Conservation (phyloP, 2,888 invertebrate genomes). For the Leptura quadrifasciata region DNA sequence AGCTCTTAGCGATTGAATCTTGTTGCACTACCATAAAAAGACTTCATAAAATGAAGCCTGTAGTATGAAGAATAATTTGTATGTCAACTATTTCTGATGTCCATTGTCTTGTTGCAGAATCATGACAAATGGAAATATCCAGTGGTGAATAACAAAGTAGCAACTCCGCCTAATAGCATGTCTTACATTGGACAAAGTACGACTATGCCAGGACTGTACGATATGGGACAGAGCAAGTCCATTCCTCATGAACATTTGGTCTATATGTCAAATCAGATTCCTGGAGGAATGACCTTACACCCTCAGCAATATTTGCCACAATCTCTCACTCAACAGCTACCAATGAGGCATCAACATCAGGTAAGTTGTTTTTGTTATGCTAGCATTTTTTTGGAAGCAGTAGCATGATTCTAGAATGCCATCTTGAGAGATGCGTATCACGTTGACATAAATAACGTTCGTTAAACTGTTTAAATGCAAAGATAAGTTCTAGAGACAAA, state of each 20-base stretch:
- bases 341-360: slow-evolving; percentile 66
- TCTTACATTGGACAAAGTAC: slow-evolving; percentile 70
- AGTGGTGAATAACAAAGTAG: slow-evolving; percentile 76
- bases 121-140: slow-evolving; percentile 92
- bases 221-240: slow-evolving; percentile 77
- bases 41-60: background rate
- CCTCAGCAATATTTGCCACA: slow-evolving; percentile 68
- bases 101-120: slow-evolving; percentile 77
- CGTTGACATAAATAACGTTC: too few species aligned
- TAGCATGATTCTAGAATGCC: background rate
- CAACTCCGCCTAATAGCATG: slow-evolving; percentile 73
- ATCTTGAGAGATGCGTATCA: background rate
- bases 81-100: background rate
- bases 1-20: too few species aligned
- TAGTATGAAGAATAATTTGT: background rate
- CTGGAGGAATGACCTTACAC: slow-evolving; percentile 72
- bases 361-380: slow-evolving; percentile 52
- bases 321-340: slow-evolving; percentile 68
- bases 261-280: slow-evolving; percentile 77
- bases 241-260: slow-evolving; percentile 76
- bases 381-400: too few species aligned
- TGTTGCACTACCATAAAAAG: too few species aligned
- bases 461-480: too few species aligned
- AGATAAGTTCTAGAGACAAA: too few species aligned
- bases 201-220: slow-evolving; percentile 74